These are phyloP conservation scores for Isaurus tuberculatus DNA, from an alignment of 92 coral and sea anemone genomes.

Conservation along the genomic window DNA sequence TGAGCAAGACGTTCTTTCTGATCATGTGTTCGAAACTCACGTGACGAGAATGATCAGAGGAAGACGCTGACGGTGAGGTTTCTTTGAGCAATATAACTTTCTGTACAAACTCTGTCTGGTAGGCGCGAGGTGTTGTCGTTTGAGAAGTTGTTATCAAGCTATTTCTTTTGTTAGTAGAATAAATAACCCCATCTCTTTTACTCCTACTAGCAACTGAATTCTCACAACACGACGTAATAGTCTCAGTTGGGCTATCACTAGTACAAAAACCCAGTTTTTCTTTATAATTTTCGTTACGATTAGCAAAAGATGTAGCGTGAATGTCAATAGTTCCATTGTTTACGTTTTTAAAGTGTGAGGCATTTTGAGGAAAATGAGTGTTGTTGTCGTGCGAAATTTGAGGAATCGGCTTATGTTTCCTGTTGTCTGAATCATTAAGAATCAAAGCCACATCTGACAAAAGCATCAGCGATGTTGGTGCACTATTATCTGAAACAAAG, in stretches of 20 bases:
- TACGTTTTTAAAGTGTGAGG: not conserved
- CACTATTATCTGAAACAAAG: conserved; percentile 3
- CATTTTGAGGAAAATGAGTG: not conserved
- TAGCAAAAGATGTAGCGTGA: not conserved
- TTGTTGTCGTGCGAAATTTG: not conserved
- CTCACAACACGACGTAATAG: not conserved
- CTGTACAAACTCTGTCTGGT: conserved; percentile 12
- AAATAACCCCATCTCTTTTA: not conserved
- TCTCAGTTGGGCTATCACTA: not conserved
- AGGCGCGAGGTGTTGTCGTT: not conserved
- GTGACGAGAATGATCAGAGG: conserved; percentile 12
- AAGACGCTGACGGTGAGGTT: not conserved
- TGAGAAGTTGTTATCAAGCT: too few relatives aligned
- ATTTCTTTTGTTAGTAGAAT: not conserved
- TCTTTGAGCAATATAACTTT: conserved; percentile 11
- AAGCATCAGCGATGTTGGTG: conserved; percentile 27
- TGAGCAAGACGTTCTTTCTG: conserved; percentile 13
- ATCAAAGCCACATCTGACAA: conserved; percentile 28
- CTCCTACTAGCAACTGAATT: not conserved
- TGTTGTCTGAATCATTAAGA: conserved; percentile 1
- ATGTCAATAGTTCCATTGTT: not conserved
- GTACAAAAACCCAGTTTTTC: not conserved
- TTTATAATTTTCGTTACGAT: not conserved
- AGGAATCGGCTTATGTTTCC: not conserved
- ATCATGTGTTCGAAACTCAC: conserved; percentile 5